Conservation (phyloP, 92 coral and sea anemone species). For the Umimayanthus kanabou region DNA sequence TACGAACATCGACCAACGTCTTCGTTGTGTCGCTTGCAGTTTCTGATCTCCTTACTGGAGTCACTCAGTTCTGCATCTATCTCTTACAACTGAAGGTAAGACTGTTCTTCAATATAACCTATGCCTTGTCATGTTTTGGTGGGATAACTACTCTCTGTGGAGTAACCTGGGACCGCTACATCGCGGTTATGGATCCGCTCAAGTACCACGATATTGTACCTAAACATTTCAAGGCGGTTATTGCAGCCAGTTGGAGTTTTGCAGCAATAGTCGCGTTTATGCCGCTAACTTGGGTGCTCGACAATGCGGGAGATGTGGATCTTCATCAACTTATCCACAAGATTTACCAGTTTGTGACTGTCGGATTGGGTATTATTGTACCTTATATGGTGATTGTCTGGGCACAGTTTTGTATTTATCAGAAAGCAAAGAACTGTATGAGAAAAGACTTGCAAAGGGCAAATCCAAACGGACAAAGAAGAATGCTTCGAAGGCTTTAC, state of each 20-base stretch:
- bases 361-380: conserved; percentile 3
- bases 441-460: conserved; percentile 12
- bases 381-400: conserved; percentile 31
- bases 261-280: conserved; percentile 14
- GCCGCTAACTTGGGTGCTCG: conserved; percentile 28
- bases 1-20: conserved; percentile 28
- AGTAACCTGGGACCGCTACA: conserved; percentile 41
- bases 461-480: conserved; percentile 4
- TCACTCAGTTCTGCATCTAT: conserved; percentile 34
- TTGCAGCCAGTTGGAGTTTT: conserved; percentile 33
- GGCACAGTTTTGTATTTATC: conserved; percentile 40
- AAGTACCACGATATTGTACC: conserved; percentile 36
- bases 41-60: conserved; percentile 32
- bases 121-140: conserved; percentile 37
- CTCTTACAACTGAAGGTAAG: conserved; percentile 12
- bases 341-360: conserved; percentile 24
- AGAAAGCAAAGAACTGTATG: conserved; percentile 38
- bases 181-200: conserved; percentile 29
- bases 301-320: background rate
- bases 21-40: conserved; percentile 33
- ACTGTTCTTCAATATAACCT: conserved; percentile 35
- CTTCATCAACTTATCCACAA: conserved; percentile 30
- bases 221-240: conserved; percentile 28
- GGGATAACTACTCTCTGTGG: conserved; percentile 41
- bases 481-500: conserved; percentile 3